These are phyloP conservation scores for Natrix natrix DNA, from an alignment of 2,797 vertebrate species.

Conservation along the genomic window DNA sequence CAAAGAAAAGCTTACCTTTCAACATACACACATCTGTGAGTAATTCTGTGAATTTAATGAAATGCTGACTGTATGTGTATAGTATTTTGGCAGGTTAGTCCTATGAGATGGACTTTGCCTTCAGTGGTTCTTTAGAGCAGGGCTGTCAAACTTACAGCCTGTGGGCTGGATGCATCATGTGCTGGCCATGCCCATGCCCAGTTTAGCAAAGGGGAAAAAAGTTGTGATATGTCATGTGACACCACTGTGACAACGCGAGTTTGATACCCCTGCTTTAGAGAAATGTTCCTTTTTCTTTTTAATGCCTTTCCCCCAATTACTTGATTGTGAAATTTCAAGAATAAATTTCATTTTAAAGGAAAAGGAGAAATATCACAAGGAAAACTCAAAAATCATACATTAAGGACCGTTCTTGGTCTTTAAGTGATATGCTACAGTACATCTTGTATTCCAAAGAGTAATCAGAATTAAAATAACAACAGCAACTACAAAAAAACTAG, in stretches of 20 bases:
- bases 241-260: too few species aligned
- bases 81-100: not conserved
- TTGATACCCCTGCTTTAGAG: not conserved
- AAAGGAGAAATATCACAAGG: not conserved
- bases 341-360: not conserved
- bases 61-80: not conserved
- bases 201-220: too few species aligned
- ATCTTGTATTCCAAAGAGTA: not conserved
- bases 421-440: not conserved
- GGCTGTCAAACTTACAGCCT: too few species aligned
- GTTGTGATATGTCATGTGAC: too few species aligned
- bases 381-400: not conserved
- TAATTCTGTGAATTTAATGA: not conserved
- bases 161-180: too few species aligned
- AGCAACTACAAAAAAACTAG: not conserved
- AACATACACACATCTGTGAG: not conserved
- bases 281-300: not conserved
- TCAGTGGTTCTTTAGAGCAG: not conserved
- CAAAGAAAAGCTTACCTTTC: not conserved
- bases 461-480: not conserved
- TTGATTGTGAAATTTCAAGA: not conserved
- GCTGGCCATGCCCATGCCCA: too few species aligned
- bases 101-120: not conserved
- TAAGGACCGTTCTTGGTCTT: not conserved
- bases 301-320: not conserved